Conservation (phyloP, 2,888 invertebrate genomes). For the Agrenia bidenticulata region DNA sequence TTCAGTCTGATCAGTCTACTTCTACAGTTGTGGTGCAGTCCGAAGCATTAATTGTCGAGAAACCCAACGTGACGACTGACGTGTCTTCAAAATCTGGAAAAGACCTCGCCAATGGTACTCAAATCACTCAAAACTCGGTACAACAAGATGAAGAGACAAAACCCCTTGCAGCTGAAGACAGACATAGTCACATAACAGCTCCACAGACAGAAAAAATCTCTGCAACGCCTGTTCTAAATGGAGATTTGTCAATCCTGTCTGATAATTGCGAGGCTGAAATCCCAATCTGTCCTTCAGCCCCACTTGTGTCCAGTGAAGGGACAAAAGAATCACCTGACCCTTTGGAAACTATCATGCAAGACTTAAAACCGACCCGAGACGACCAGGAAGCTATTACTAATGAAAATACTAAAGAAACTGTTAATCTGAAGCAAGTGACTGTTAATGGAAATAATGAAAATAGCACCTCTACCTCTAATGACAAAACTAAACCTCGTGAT, state of each 20-base stretch:
- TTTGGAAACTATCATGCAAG: neutral
- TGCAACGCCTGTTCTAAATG: neutral
- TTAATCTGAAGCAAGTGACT: neutral
- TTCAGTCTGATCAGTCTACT: conserved; percentile 13
- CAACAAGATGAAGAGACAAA: neutral
- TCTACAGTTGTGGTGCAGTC: neutral
- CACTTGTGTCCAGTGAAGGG: too few species aligned
- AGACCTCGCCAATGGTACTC: neutral
- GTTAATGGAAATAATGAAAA: neutral
- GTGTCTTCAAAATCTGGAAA: too few species aligned
- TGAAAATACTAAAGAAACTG: neutral
- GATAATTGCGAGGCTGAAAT: neutral
- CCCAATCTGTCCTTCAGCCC: neutral
- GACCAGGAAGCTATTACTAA: too few species aligned
- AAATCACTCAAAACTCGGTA: too few species aligned
- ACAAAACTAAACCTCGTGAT: conserved; percentile 27
- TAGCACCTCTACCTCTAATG: neutral
- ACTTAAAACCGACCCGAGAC: neutral
- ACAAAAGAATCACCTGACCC: neutral
- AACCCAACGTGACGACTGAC: too few species aligned
- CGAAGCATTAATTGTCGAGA: too few species aligned
- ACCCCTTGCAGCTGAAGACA: neutral
- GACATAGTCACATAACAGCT: neutral
- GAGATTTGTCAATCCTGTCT: conserved; percentile 1
- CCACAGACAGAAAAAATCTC: neutral